Percentiles rank a stretch among this genome's conserved stretches.
phyloP scores from a whole-genome alignment of 2,888 invertebrate genomes.

The Campoplex capitator region DNA sequence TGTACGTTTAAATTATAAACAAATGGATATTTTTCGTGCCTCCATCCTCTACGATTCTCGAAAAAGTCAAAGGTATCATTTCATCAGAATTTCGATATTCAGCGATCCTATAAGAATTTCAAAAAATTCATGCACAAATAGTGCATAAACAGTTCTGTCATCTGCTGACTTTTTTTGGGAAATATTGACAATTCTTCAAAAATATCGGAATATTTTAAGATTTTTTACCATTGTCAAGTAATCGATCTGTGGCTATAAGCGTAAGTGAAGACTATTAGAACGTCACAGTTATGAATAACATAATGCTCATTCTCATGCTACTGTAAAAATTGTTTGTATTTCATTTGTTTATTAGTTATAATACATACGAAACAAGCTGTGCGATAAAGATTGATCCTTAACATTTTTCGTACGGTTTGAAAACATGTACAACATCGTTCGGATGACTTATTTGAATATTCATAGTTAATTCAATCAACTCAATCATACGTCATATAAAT shows the following conservation, averaged over 20 bases:
- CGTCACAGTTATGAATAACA: not conserved
- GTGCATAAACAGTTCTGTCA: not conserved
- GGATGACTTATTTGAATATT: not conserved
- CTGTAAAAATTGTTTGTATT: slow-evolving; percentile 3
- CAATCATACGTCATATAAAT: slow-evolving; percentile 32
- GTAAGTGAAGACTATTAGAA: not conserved
- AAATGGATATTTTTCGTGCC: slow-evolving; percentile 11
- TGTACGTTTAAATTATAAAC: slow-evolving; percentile 74
- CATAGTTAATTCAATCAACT: slow-evolving; percentile 17
- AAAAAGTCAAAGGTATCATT: not conserved
- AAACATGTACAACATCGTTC: slow-evolving; percentile 5
- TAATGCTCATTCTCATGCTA: not conserved
- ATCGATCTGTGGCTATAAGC: not conserved
- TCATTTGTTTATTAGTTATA: slow-evolving; percentile 6
- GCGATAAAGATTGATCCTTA: slow-evolving; percentile 4
- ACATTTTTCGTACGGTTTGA: not conserved
- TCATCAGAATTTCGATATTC: not conserved
- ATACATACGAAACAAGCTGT: slow-evolving; percentile 28
- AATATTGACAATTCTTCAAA: not conserved
- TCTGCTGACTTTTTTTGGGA: not conserved
- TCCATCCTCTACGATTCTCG: not conserved
- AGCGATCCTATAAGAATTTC: not conserved
- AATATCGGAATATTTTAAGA: not conserved
- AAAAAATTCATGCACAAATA: not conserved
- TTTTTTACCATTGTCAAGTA: not conserved